Conservation (phyloP, 2,113 vertebrate genomes). For the Colius striatus region DNA sequence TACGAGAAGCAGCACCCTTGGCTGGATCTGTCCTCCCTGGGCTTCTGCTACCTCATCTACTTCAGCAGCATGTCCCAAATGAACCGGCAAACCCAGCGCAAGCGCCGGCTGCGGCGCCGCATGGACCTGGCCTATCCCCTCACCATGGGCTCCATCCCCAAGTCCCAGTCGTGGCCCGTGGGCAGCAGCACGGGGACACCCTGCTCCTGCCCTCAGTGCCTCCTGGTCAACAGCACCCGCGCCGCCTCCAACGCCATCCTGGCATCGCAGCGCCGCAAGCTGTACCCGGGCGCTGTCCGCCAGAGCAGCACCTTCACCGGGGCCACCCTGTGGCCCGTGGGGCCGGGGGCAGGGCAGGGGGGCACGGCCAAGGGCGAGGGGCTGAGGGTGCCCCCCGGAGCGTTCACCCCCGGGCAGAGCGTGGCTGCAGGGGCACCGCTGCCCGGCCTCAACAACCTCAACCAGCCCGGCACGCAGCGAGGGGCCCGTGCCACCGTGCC, state of each 20-base stretch:
- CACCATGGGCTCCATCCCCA: constrained; percentile 95
- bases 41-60: constrained; percentile 96
- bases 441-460: constrained; percentile 94
- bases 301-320: constrained; percentile 92
- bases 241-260: constrained; percentile 96
- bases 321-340: constrained; percentile 79
- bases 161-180: constrained; percentile 97
- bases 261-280: constrained; percentile 90
- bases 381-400: constrained; percentile 60
- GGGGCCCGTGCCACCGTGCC: constrained; percentile 85
- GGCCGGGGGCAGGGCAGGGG: constrained; percentile 15
- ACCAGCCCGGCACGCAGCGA: constrained; percentile 88
- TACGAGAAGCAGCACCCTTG: constrained; percentile 99
- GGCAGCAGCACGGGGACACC: constrained; percentile 90
- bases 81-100: constrained; percentile 93
- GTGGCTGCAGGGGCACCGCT: constrained; percentile 65
- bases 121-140: constrained; percentile 97
- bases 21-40: constrained; percentile 95
- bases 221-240: constrained; percentile 94
- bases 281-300: constrained; percentile 76
- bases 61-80: constrained; percentile 97
- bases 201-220: constrained; percentile 93
- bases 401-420: constrained; percentile 73
- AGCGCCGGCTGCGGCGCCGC: constrained; percentile 89
- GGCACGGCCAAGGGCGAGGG: constrained; percentile 80